Evolutionary conservation across 2,888 invertebrate genomes (phyloP).

Genomic region (Rhynchonema sp.): DNA sequence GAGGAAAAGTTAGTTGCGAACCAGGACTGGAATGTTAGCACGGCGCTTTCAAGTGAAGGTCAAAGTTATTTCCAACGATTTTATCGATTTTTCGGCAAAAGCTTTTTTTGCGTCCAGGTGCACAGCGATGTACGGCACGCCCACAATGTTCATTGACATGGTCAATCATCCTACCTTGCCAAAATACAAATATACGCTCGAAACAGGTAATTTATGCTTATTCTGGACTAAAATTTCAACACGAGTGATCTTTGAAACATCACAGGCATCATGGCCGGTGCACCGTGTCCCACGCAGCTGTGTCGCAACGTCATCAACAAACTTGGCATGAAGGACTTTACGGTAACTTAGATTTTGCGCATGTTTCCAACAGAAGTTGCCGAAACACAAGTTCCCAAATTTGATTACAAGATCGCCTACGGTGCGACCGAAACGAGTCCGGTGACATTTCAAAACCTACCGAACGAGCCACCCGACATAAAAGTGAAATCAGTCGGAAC

Average conservation of each 20-base stretch:
- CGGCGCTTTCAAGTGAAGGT: too few species aligned
- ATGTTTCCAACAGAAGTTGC: too few species aligned
- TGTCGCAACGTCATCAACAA: conserved; percentile 27
- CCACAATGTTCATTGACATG: conserved; percentile 38
- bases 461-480: conserved; percentile 31
- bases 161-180: conserved; percentile 25
- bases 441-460: conserved; percentile 33
- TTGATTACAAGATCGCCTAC: conserved; percentile 34
- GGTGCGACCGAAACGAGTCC: conserved; percentile 42
- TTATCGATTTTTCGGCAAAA: too few species aligned
- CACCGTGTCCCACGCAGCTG: conserved; percentile 41
- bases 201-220: background rate
- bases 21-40: too few species aligned
- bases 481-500: conserved; percentile 16
- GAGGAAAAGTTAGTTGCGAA: conserved; percentile 53
- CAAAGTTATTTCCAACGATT: too few species aligned
- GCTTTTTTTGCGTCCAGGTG: too few species aligned
- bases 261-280: conserved; percentile 47
- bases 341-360: conserved; percentile 15
- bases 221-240: too few species aligned
- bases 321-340: conserved; percentile 31
- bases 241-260: conserved; percentile 15
- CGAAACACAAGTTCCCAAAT: too few species aligned
- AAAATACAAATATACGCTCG: background rate
- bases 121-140: conserved; percentile 35